Evolutionary conservation across 2,888 invertebrate genomes (phyloP).

Genomic region (Diaprepes abbreviatus): DNA sequence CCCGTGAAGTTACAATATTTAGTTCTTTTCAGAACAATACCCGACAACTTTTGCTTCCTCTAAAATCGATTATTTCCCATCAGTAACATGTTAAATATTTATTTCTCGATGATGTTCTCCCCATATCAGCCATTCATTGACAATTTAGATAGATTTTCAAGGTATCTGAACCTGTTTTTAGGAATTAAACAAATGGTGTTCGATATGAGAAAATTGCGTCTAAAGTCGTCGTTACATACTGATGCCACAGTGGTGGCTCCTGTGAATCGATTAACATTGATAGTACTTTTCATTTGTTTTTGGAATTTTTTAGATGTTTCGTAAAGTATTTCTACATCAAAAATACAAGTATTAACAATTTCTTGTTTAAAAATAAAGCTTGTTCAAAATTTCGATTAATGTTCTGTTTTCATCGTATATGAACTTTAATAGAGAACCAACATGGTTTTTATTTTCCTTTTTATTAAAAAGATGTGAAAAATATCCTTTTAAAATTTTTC

Average conservation of each 20-base stretch:
- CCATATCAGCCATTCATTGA: constrained; percentile 45
- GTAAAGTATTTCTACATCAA: constrained; percentile 56
- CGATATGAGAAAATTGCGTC: constrained; percentile 54
- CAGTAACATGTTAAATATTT: constrained; percentile 49
- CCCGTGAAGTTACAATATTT: constrained; percentile 49
- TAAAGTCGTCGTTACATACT: constrained; percentile 54
- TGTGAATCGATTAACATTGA: constrained; percentile 53
- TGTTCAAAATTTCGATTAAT: constrained; percentile 27
- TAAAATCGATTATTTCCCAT: constrained; percentile 45
- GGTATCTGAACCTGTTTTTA: constrained; percentile 53
- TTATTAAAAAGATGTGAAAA: constrained; percentile 54
- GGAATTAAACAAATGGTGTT: constrained; percentile 57
- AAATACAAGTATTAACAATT: constrained; percentile 52
- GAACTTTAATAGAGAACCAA: constrained; percentile 41
- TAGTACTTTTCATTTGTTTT: constrained; percentile 49
- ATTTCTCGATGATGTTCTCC: constrained; percentile 45
- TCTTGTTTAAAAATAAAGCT: constrained; percentile 56
- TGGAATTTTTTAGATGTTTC: constrained; percentile 56
- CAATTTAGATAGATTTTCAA: constrained; percentile 39
- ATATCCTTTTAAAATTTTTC: constrained; percentile 49
- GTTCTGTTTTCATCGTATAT: constrained; percentile 28
- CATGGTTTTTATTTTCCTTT: constrained; percentile 41
- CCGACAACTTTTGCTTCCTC: constrained; percentile 45
- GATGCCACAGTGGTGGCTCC: constrained; percentile 54
- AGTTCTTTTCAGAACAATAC: constrained; percentile 35